Evolutionary conservation across 64 coral and sea anemone species (phyloP), one percentile per base, ranked within the genome.

Genomic region (Actinia equina): DNA sequence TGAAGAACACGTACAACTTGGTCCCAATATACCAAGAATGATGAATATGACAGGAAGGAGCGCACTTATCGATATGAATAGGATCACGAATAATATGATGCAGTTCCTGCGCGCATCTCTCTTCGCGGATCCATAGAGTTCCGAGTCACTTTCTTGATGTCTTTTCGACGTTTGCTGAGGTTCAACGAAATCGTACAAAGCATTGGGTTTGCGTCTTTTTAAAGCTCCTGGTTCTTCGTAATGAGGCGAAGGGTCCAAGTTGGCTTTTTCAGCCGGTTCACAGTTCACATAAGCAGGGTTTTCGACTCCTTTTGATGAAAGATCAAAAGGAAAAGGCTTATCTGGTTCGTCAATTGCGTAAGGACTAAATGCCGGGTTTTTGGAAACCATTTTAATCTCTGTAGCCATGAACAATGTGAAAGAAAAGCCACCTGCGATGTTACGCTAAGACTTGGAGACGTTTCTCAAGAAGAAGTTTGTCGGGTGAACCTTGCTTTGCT

Each of bases 301-400:
- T 18, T 5, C 44, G 16, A 20, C 12, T 46, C 44, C 78, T 51
- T 22, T 18, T 22, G 16, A 49, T 17, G 19, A 22, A 65, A 57
- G 55, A 11, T 65, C 62, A 25, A 74, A 74, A 52, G 78, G 49
- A 13, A 7, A 9, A 20, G 78, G 49, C 4, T 20, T 44, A 37
- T 19, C 5, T 0, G 77, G 77, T 2, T 52, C 49, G 43, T 49
- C 46, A 6, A 79, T 5, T 17, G 78, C 78, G 22, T 51, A 46
- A 44, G 78, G 78, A 52, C 78, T 81, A n/a, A 81, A 81, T 43
- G 78, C 9, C 22, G 78, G 78, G 45, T 81, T 81, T 43, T 52
- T 81, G 22, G 42, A 49, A 17, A 81, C 44, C 43, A 81, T 51
- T 18, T 52, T 81, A 3, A 81, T 5, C 19, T 49, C 17, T 25